phyloP scores from a whole-genome alignment of 2,113 vertebrate species.

The Lycocorax pyrrhopterus region DNA sequence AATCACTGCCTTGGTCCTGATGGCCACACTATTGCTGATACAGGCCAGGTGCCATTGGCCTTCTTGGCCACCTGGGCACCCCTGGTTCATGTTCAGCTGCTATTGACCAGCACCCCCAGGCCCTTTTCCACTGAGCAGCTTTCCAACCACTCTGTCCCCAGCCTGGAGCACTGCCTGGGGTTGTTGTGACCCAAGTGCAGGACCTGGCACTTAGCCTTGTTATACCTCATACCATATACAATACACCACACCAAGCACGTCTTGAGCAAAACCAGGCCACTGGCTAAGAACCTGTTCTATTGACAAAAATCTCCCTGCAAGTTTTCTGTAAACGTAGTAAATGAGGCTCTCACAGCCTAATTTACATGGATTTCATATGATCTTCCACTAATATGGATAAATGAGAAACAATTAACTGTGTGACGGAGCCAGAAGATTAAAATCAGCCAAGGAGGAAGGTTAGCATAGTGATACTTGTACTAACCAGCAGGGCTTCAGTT shows the following conservation, averaged over 20 bases:
- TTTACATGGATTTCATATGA: neutral
- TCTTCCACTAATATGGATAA: conserved; percentile 9
- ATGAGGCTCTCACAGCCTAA: neutral
- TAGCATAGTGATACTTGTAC: neutral
- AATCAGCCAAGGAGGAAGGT: neutral
- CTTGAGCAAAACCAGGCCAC: neutral
- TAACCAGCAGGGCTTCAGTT: neutral
- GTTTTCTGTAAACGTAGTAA: neutral
- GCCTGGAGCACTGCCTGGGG: neutral
- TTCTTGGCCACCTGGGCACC: neutral
- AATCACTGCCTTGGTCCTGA: neutral
- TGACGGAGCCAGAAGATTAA: conserved; percentile 15
- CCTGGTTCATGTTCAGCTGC: accelerated
- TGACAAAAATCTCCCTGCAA: neutral
- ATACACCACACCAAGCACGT: neutral
- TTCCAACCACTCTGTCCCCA: neutral
- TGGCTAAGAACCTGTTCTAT: neutral
- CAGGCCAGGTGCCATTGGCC: neutral
- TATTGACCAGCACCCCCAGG: accelerated
- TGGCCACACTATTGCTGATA: neutral
- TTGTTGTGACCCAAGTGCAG: neutral
- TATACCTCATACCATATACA: accelerated
- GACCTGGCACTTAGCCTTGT: neutral
- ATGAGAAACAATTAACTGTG: neutral
- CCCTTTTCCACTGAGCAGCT: neutral